Percentiles rank a stretch among this genome's conserved stretches.
These are phyloP conservation scores for Neotoma lepida DNA, from an alignment of 2,113 vertebrate genomes.

Conservation along the genomic window DNA sequence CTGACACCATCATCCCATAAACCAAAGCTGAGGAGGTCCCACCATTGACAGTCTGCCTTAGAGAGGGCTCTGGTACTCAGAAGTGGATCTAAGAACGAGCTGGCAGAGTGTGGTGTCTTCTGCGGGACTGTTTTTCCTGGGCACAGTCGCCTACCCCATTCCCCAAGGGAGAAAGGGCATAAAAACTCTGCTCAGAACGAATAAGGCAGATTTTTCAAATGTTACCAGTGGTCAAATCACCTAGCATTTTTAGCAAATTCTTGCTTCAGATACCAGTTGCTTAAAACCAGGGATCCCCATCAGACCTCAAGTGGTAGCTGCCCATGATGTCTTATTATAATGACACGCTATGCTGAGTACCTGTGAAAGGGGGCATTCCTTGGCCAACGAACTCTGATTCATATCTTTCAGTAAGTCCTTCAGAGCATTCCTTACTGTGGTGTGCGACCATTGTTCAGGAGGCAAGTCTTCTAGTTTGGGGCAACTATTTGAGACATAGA, in stretches of 20 bases:
- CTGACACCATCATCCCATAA: too few species aligned
- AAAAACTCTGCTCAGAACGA: slow-evolving; percentile 77
- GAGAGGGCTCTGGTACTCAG: slow-evolving; percentile 68
- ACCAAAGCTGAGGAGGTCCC: neutral
- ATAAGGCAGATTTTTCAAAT: slow-evolving; percentile 81
- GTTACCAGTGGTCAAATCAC: slow-evolving; percentile 81
- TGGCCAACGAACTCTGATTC: slow-evolving; percentile 99
- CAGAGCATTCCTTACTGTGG: slow-evolving; percentile 99
- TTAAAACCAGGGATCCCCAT: slow-evolving; percentile 72
- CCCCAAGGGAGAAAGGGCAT: slow-evolving; percentile 68
- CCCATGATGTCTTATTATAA: slow-evolving; percentile 78
- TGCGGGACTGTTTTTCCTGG: slow-evolving; percentile 70
- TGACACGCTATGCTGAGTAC: slow-evolving; percentile 87
- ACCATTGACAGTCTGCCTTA: slow-evolving; percentile 20
- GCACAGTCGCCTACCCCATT: slow-evolving; percentile 72
- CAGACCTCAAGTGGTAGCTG: slow-evolving; percentile 71
- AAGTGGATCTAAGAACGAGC: slow-evolving; percentile 64
- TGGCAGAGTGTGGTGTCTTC: slow-evolving; percentile 57
- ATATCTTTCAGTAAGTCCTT: slow-evolving; percentile 99
- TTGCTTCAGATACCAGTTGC: slow-evolving; percentile 76
- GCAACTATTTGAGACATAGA: slow-evolving; percentile 96
- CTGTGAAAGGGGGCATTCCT: slow-evolving; percentile 99
- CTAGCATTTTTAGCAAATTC: slow-evolving; percentile 81
- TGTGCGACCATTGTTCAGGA: slow-evolving; percentile 99
- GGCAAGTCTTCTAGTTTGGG: slow-evolving; percentile 99